Evolutionary conservation across 2,888 invertebrate species (phyloP), one percentile per base, ranked within the genome.

Genomic region (Seladonia tumulorum): DNA sequence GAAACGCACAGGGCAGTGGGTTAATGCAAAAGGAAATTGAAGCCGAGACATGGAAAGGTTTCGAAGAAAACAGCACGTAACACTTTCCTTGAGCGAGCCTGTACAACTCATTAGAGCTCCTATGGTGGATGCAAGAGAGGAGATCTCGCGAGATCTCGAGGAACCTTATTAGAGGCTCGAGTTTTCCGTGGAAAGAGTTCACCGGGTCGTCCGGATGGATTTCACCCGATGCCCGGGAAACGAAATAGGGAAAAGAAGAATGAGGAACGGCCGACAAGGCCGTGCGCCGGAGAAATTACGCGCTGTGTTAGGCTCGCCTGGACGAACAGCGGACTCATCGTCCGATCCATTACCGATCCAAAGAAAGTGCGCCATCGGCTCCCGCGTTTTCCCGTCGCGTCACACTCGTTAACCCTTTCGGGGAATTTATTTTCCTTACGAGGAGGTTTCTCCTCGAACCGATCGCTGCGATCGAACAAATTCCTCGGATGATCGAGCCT

Each of bases 131-230:
- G 18, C 22, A 39, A 68, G 68, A 39, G 39, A 35, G 68, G 10
- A 57, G n/a, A 68, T 66, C 66, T 39, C 35, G 66, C 66, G 29
- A 35, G 35, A 66, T 68, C 68, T 10, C 22, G 8, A 35, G 7
- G 7, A 16, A 63, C 63, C 29, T 39, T 68, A 22, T 39, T 39
- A 39, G 22, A 39, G 68, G 68, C 39, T 71, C 42, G 74, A 86
- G 82, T 90, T 90, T 90, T 89, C 86, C 88, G 83, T 18, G 84
- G 84, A 93, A 92, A 92, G 92, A 93, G 92, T 92, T 92, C 93
- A 92, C 74, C 91, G 90, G 93, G 92, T 92, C 93, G 84, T 68
- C 68, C 81, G 84, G 76, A 79, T 79, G 82, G 92, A 92, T 93
- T 92, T 93, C 92, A 92, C 92, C 89, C 85, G 81, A 72, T 39